These are phyloP conservation scores for Nomada flava DNA, from an alignment of 2,888 invertebrate species.

Conservation along the genomic window DNA sequence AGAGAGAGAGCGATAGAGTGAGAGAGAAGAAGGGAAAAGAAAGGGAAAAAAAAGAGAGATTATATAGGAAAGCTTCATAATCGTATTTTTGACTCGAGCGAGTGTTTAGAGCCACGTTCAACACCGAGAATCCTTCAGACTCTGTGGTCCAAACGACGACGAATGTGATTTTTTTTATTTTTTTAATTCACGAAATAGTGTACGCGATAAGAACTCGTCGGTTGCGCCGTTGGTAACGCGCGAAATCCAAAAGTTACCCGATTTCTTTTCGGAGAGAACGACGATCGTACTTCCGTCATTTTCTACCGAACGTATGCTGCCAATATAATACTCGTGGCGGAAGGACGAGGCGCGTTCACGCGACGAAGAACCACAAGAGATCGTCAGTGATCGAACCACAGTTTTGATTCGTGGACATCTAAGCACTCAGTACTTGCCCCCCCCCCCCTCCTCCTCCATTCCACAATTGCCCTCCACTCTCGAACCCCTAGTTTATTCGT, in stretches of 20 bases:
- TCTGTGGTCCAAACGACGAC: conserved; percentile 62
- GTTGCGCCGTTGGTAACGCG: conserved; percentile 4
- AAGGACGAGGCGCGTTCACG: conserved; percentile 16
- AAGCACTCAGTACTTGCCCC: conserved; percentile 68
- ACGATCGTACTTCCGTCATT: conserved; percentile 25
- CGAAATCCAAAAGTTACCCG: neutral
- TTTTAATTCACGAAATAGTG: neutral
- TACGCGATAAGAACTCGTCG: neutral
- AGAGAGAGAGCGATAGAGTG: conserved; percentile 9
- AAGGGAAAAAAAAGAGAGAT: conserved; percentile 15
- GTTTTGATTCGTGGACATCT: conserved; percentile 70
- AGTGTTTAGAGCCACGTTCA: conserved; percentile 71
- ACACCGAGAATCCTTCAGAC: conserved; percentile 60
- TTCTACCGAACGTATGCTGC: conserved; percentile 37
- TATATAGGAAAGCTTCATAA: conserved; percentile 76
- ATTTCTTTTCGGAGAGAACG: conserved; percentile 8
- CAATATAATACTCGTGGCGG: conserved; percentile 28
- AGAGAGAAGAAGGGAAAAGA: conserved; percentile 7
- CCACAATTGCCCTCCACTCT: neutral
- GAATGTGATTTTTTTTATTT: conserved; percentile 27
- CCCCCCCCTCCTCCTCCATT: neutral
- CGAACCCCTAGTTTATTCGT: conserved; percentile 42
- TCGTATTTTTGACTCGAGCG: conserved; percentile 76
- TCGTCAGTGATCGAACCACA: conserved; percentile 31
- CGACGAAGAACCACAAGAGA: conserved; percentile 17